Conservation (phyloP, 2,888 invertebrate species). For the Hirtodrosophila alboralis region DNA sequence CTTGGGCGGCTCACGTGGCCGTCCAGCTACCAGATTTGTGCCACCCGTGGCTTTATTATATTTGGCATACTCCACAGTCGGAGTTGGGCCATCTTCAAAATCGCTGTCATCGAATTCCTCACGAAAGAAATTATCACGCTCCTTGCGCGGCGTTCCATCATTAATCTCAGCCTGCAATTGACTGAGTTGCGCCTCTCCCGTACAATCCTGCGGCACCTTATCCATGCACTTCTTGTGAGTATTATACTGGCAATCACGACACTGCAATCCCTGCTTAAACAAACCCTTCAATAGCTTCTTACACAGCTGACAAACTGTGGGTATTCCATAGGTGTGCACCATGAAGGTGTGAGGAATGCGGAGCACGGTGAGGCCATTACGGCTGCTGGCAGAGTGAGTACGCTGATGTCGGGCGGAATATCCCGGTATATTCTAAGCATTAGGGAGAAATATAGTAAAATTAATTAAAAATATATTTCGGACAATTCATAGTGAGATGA, state of each 20-base stretch:
- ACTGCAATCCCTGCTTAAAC: constrained; percentile 98
- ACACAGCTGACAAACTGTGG: constrained; percentile 98
- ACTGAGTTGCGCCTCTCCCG: constrained; percentile 88
- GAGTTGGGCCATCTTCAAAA: constrained; percentile 85
- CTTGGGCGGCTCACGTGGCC: constrained; percentile 65
- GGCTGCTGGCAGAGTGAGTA: constrained; percentile 88
- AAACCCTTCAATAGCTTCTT: constrained; percentile 97
- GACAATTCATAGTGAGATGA: no score
- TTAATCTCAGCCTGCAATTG: constrained; percentile 82
- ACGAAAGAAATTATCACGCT: constrained; percentile 82
- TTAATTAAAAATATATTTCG: no score
- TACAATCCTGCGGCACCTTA: constrained; percentile 94
- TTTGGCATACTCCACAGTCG: constrained; percentile 70
- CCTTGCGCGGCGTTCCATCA: constrained; percentile 68
- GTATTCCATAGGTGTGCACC: constrained; percentile 97
- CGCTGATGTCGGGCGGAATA: constrained; percentile 85
- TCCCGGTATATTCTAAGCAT: constrained; percentile 83
- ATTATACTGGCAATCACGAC: constrained; percentile 98
- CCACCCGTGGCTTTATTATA: constrained; percentile 49
- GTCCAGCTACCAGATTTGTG: constrained; percentile 60
- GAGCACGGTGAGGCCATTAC: constrained; percentile 79
- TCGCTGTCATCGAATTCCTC: constrained; percentile 87
- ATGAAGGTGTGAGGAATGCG: constrained; percentile 98
- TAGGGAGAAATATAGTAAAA: not conserved
- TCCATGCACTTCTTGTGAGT: constrained; percentile 97